phyloP scores from a whole-genome alignment of 2,888 invertebrate species.

The Marasmarcha lunaedactyla region DNA sequence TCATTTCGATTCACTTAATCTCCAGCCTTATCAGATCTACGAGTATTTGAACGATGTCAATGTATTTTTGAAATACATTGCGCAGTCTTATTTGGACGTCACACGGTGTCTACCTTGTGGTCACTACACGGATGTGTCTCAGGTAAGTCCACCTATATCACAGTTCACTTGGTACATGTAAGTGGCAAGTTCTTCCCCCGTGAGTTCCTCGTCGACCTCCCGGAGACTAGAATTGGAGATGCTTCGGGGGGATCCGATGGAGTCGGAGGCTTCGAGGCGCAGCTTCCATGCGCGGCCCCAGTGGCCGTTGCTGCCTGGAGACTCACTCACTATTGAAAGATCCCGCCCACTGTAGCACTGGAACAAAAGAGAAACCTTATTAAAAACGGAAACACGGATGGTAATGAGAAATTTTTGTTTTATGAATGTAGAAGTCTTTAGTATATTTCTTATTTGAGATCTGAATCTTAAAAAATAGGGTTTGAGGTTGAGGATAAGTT shows the following conservation, averaged over 20 bases:
- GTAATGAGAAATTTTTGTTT: background rate
- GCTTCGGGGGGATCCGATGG: constrained; percentile 62
- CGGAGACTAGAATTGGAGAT: constrained; percentile 84
- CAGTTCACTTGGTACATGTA: constrained; percentile 78
- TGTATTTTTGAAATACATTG: too few species aligned
- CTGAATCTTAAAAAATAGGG: too few species aligned
- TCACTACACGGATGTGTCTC: constrained; percentile 30
- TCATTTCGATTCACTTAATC: too few species aligned
- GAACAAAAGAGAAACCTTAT: constrained; percentile 13
- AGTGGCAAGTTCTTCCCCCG: constrained; percentile 75
- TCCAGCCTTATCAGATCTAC: too few species aligned
- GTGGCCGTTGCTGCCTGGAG: constrained; percentile 42
- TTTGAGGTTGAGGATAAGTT: too few species aligned
- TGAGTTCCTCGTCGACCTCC: constrained; percentile 77
- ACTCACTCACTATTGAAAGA: constrained; percentile 43
- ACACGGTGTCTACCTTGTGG: background rate
- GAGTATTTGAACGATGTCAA: too few species aligned
- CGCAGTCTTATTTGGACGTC: background rate
- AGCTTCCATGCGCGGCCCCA: constrained; percentile 42
- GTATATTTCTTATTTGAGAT: too few species aligned
- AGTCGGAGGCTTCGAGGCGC: constrained; percentile 38
- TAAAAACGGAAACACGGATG: background rate
- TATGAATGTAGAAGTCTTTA: too few species aligned
- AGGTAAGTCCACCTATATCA: constrained; percentile 49
- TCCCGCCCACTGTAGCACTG: constrained; percentile 47